Base-by-base conservation (phyloP, 2,797 vertebrate species). In the Pogoniulus pusillus region DNA sequence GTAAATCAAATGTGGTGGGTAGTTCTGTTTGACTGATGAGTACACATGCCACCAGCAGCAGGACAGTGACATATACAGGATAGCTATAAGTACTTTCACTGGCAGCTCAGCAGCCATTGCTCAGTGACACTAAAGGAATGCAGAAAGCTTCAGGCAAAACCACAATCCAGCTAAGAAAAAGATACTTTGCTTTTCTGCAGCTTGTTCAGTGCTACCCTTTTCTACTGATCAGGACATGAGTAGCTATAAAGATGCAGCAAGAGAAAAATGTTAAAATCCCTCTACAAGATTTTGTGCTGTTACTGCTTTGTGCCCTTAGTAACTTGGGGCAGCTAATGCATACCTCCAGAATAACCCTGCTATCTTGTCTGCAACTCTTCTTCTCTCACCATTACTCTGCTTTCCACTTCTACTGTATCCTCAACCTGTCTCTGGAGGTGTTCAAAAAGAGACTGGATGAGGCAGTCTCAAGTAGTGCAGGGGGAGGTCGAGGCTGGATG, bases 1-100 rank as follows among this genome's bases (percentile, higher is more conserved):
- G 93, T 97, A 98, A 97, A 97, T 98, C 96, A 97, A 96, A 96
- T 69, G 91, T 71, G 85, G 92, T 97, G 78, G 89, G 80, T 97
- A 96, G 91, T 96, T 97, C 89, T 41, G 20, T 93, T 95, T 97
- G 97, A 98, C 93, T 96, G 96, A 97, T 98, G 96, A 97, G 95
- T 94, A 94, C 53, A 97, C 96, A 96, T 96, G 96, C 92, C 96
- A 96, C 87, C 93, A 93, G 96, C 87, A 93, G 95, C 93, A 96
- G 96, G 90, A 93, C 66, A 69, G 84, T 96, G 96, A 95, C 96
- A 97, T 95, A 96, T 84, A 89, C 91, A 91, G 93, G 87, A 96
- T 90, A 83, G 60, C 77, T 96, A 96, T 97, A 96, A 97, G 96
- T 96, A 97, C 64, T 39, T 90, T 76, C 92, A 45, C 86, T 96